A percentile compares a stretch with the other conserved stretches of the same genome.
These are phyloP conservation scores for Notocelia uddmanniana DNA, from an alignment of 2,888 invertebrate genomes.

Conservation along the genomic window DNA sequence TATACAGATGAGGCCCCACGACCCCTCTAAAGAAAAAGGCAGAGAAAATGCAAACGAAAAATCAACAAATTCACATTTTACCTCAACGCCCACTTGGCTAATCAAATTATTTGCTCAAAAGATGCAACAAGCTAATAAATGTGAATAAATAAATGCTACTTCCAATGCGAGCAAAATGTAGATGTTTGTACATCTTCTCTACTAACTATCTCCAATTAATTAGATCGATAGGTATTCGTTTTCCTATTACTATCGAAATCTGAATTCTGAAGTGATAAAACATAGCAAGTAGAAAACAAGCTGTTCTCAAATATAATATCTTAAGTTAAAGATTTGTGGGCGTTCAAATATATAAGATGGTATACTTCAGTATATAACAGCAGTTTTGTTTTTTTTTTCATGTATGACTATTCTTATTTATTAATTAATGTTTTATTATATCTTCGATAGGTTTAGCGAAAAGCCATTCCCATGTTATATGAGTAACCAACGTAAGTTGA, in stretches of 20 bases:
- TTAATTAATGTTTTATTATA: too few species aligned
- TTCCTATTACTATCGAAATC: neutral
- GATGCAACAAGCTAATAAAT: constrained; percentile 44
- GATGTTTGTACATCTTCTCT: constrained; percentile 12
- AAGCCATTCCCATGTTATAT: constrained; percentile 7
- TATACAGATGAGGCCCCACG: constrained; percentile 73
- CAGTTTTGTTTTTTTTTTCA: too few species aligned
- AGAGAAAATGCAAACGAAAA: constrained; percentile 66
- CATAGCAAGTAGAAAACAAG: too few species aligned
- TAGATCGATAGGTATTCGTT: too few species aligned
- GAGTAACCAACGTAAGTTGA: constrained; percentile 65
- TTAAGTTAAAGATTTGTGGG: too few species aligned
- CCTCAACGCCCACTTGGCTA: constrained; percentile 44
- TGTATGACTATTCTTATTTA: too few species aligned
- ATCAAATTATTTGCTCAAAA: constrained; percentile 46
- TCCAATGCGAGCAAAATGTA: constrained; percentile 2
- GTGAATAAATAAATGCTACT: constrained; percentile 17
- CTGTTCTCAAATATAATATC: too few species aligned
- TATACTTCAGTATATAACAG: too few species aligned
- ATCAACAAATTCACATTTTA: constrained; percentile 51
- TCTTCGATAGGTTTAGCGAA: neutral
- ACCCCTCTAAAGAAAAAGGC: constrained; percentile 59
- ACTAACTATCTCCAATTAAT: neutral
- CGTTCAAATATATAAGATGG: too few species aligned
- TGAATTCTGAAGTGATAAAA: neutral